Evolutionary conservation across 2,888 invertebrate species (phyloP).

Genomic region (Calliphora vomitoria): DNA sequence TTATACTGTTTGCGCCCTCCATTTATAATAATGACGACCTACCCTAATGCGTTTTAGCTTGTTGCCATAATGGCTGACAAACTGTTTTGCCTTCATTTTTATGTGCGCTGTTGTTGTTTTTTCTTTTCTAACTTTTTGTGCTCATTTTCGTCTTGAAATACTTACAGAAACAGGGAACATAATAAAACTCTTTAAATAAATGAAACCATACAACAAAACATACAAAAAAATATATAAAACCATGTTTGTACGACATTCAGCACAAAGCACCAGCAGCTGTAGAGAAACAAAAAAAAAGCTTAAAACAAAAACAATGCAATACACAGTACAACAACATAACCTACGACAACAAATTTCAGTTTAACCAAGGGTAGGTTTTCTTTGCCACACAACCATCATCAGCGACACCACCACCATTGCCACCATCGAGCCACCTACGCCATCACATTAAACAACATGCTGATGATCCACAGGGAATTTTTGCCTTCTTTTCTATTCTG

Average conservation of each 20-base stretch:
- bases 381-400: constrained; percentile 26
- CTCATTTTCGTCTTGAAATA: constrained; percentile 61
- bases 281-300: constrained; percentile 23
- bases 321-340: constrained; percentile 66
- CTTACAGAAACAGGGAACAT: constrained; percentile 61
- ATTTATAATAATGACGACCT: constrained; percentile 72
- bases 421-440: constrained; percentile 34
- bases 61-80: constrained; percentile 72
- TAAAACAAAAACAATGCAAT: constrained; percentile 49
- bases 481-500: constrained; percentile 43
- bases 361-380: constrained; percentile 76
- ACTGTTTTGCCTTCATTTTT: constrained; percentile 71
- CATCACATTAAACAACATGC: constrained; percentile 31
- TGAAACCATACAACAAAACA: constrained; percentile 69
- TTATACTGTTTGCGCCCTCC: constrained; percentile 67
- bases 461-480: constrained; percentile 67
- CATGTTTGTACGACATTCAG: constrained; percentile 51
- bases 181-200: constrained; percentile 73
- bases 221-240: neutral
- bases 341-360: constrained; percentile 76
- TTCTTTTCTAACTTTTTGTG: constrained; percentile 33
- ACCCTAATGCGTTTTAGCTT: constrained; percentile 75
- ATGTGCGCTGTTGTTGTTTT: constrained; percentile 60
- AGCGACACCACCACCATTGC: neutral
- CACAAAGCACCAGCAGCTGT: constrained; percentile 16